Percentiles rank a stretch among this genome's conserved stretches.
These are phyloP conservation scores for Paelopatides confundens DNA, from an alignment of 53 echinoderm and acorn worm species.

Conservation along the genomic window DNA sequence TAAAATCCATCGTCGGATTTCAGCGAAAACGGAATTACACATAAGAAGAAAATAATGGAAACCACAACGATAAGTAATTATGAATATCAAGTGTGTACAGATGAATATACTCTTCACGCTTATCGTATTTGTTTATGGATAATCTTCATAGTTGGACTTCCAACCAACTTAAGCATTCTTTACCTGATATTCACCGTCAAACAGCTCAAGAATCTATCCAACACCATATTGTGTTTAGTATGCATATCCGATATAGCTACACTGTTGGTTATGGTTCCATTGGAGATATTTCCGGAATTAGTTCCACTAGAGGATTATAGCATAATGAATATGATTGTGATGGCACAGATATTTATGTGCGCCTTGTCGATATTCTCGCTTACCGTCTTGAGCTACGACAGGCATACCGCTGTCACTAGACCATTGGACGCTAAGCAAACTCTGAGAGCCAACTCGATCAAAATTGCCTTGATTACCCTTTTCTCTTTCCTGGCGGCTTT, in stretches of 20 bases:
- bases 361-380: not conserved
- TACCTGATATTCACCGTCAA: conserved; percentile 7
- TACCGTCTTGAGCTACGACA: conserved; percentile 1
- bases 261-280: not conserved
- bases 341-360: not conserved
- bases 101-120: too few relatives aligned
- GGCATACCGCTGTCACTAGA: not conserved
- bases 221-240: not conserved
- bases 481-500: not conserved
- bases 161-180: conserved; percentile 1
- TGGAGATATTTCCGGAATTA: not conserved
- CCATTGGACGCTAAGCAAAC: not conserved
- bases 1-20: too few relatives aligned
- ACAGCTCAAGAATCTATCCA: conserved; percentile 7
- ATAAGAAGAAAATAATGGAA: too few relatives aligned
- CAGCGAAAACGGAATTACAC: too few relatives aligned
- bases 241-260: not conserved
- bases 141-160: not conserved
- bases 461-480: not conserved
- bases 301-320: too few relatives aligned
- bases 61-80: too few relatives aligned
- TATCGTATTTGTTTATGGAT: not conserved
- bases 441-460: not conserved
- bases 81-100: too few relatives aligned
- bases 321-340: too few relatives aligned